Percentiles rank a stretch among this genome's conserved stretches.
phyloP scores from a whole-genome alignment of 2,113 vertebrate species.

The Mirza zaza region DNA sequence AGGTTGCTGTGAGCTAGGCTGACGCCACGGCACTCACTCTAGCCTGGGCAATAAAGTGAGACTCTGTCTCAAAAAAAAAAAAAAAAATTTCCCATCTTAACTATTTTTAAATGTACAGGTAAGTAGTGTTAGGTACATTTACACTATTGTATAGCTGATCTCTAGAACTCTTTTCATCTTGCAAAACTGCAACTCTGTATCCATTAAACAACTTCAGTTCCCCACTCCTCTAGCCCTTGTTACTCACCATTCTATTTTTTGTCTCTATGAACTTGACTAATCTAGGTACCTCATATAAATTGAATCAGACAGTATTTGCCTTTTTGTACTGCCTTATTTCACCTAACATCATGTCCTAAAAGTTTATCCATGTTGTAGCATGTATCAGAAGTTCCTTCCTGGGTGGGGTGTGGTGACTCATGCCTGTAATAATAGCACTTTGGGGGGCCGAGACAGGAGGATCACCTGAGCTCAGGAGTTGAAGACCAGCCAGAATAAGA shows the following conservation, averaged over 20 bases:
- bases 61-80: too few species aligned
- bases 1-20: too few species aligned
- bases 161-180: slow-evolving; percentile 9
- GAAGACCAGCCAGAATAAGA: too few species aligned
- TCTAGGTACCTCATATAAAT: background rate
- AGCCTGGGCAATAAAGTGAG: too few species aligned
- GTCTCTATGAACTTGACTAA: background rate
- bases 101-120: background rate
- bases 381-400: background rate
- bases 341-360: background rate
- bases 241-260: background rate
- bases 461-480: too few species aligned
- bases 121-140: background rate
- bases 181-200: background rate
- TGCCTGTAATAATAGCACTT: too few species aligned
- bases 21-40: too few species aligned
- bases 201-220: background rate
- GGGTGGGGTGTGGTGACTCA: too few species aligned
- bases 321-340: background rate
- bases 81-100: background rate
- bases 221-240: background rate
- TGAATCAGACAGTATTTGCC: background rate
- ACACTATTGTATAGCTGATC: background rate
- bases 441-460: too few species aligned
- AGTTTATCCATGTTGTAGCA: background rate